These are phyloP conservation scores for Actinia equina DNA, from an alignment of 64 coral and sea anemone genomes.

Conservation along the genomic window DNA sequence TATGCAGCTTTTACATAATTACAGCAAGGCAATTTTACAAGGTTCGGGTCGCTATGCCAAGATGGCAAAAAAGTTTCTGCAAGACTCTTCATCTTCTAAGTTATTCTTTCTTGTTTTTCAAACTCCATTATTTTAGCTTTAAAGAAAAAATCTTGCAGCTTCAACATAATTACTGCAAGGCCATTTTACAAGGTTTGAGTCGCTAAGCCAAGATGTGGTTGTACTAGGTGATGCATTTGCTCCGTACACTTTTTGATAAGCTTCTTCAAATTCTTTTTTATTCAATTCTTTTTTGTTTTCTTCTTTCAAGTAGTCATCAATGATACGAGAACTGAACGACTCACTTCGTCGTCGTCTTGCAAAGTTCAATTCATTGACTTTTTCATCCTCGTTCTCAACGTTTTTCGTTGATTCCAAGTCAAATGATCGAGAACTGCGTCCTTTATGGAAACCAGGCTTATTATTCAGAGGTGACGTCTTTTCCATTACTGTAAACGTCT, in stretches of 20 bases:
- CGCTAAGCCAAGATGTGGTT: not conserved
- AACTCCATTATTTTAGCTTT: not conserved
- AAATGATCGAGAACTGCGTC: not conserved
- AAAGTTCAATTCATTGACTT: not conserved
- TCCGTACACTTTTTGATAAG: conserved; percentile 17
- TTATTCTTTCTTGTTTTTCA: not conserved
- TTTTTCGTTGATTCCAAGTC: not conserved
- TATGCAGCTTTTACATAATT: not conserved
- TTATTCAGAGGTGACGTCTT: not conserved
- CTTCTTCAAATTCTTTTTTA: conserved; percentile 4
- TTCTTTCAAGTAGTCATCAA: not conserved
- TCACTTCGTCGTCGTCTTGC: not conserved
- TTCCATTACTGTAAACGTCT: not conserved
- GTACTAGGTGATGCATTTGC: not conserved
- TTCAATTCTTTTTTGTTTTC: not conserved
- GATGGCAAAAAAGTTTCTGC: not conserved
- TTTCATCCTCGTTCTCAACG: not conserved
- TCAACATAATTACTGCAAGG: not conserved
- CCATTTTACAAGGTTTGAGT: not conserved
- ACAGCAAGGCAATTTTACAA: not conserved
- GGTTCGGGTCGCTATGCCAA: not conserved
- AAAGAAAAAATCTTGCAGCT: conserved; percentile 8
- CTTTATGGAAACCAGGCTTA: not conserved
- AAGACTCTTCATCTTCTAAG: no score
- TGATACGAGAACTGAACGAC: not conserved